These are phyloP conservation scores for Isichthys henryi DNA, from an alignment of 2,113 vertebrate species.

Conservation along the genomic window DNA sequence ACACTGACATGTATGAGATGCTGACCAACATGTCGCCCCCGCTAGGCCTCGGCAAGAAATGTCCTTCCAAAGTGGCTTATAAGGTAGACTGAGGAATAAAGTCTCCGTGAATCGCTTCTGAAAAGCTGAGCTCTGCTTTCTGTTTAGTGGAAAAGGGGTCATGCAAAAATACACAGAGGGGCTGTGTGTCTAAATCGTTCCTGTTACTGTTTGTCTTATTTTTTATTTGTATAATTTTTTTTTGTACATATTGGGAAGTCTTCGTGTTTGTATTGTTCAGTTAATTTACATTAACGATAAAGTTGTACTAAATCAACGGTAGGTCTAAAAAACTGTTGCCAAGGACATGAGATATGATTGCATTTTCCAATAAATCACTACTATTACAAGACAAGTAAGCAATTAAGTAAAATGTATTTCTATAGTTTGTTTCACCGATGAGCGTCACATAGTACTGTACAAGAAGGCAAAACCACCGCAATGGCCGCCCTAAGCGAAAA, in stretches of 20 bases:
- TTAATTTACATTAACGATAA: neutral
- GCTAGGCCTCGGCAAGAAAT: slow-evolving; percentile 99
- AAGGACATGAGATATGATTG: neutral
- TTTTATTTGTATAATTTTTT: neutral
- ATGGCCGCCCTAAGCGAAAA: neutral
- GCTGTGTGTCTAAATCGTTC: neutral
- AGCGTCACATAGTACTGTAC: neutral
- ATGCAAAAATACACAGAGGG: slow-evolving; percentile 3
- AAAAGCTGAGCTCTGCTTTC: slow-evolving; percentile 26
- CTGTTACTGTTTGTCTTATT: slow-evolving; percentile 1
- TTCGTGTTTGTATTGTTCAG: neutral
- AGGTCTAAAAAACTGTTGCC: neutral
- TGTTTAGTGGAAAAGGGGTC: slow-evolving; percentile 30
- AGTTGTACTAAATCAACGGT: neutral
- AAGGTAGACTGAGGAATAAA: slow-evolving; percentile 80
- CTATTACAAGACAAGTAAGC: neutral
- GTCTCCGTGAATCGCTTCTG: slow-evolving; percentile 27
- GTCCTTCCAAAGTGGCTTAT: slow-evolving; percentile 99
- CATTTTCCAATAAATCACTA: neutral
- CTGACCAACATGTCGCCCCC: slow-evolving; percentile 99
- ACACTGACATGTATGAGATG: slow-evolving; percentile 99
- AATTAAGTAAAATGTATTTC: neutral
- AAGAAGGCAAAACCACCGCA: neutral
- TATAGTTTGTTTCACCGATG: neutral
- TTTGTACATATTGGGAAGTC: neutral